These are phyloP conservation scores for Ranitomeya imitator DNA, from an alignment of 2,113 vertebrate species.

Conservation along the genomic window DNA sequence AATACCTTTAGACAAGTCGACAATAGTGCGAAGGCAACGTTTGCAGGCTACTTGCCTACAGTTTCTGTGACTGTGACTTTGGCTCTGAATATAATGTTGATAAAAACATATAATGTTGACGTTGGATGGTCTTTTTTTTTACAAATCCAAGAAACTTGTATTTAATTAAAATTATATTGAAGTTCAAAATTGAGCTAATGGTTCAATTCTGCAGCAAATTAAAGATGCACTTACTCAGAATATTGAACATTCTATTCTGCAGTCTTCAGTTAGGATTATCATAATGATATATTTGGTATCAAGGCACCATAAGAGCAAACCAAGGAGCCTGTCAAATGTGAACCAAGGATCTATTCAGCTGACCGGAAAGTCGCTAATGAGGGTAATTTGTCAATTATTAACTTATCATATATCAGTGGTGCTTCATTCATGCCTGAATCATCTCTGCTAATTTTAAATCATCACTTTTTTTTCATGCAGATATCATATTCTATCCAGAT, in stretches of 20 bases:
- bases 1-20: too few species aligned
- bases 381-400: constrained; percentile 56
- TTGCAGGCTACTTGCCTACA: too few species aligned
- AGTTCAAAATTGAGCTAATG: background rate
- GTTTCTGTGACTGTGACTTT: too few species aligned
- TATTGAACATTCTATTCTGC: background rate
- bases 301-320: background rate
- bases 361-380: constrained; percentile 53
- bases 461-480: constrained; percentile 6
- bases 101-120: too few species aligned
- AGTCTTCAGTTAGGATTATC: background rate
- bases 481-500: constrained; percentile 40
- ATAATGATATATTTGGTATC: constrained; percentile 7
- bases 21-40: too few species aligned
- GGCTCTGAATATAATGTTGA: too few species aligned
- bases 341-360: constrained; percentile 29
- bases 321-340: constrained; percentile 9
- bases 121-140: too few species aligned
- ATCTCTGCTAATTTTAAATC: constrained; percentile 10
- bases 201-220: background rate
- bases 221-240: background rate
- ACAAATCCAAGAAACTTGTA: too few species aligned
- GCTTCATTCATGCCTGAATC: background rate
- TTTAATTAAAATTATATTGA: background rate
- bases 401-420: constrained; percentile 53